Evolutionary conservation across 2,113 vertebrate genomes (phyloP).

Genomic region (Hassar affinis): DNA sequence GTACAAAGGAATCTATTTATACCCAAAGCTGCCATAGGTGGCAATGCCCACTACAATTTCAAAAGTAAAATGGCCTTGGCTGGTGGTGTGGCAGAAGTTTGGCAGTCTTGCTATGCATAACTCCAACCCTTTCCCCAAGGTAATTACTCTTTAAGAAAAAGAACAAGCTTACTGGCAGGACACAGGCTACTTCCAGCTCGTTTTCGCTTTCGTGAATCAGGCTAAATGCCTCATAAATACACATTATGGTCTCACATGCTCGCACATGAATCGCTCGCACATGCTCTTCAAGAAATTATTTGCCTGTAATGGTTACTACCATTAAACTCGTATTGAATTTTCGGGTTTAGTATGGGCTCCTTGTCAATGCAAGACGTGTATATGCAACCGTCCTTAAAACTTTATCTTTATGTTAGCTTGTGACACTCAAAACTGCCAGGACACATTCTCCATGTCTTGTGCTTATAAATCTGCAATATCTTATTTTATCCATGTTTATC

Average conservation of each 20-base stretch:
- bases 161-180: slow-evolving; percentile 4
- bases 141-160: slow-evolving; percentile 14
- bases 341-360: neutral
- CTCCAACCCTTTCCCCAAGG: slow-evolving; percentile 12
- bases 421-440: neutral
- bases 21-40: slow-evolving; percentile 3
- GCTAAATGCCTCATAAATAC: neutral
- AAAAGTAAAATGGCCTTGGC: slow-evolving; percentile 10
- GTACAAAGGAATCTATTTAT: slow-evolving; percentile 17
- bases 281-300: slow-evolving; percentile 65
- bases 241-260: neutral
- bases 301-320: slow-evolving; percentile 57
- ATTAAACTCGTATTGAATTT: neutral
- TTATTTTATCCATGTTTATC: neutral
- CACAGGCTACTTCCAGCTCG: neutral
- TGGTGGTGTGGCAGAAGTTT: slow-evolving; percentile 7
- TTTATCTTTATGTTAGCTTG: neutral
- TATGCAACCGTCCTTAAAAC: neutral
- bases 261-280: neutral
- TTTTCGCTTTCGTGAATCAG: neutral
- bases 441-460: neutral
- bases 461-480: neutral
- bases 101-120: neutral
- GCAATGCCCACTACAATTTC: slow-evolving; percentile 5
- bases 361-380: neutral